Base-by-base conservation (phyloP, 2,113 vertebrate genomes). In the Manacus vitellinus region DNA sequence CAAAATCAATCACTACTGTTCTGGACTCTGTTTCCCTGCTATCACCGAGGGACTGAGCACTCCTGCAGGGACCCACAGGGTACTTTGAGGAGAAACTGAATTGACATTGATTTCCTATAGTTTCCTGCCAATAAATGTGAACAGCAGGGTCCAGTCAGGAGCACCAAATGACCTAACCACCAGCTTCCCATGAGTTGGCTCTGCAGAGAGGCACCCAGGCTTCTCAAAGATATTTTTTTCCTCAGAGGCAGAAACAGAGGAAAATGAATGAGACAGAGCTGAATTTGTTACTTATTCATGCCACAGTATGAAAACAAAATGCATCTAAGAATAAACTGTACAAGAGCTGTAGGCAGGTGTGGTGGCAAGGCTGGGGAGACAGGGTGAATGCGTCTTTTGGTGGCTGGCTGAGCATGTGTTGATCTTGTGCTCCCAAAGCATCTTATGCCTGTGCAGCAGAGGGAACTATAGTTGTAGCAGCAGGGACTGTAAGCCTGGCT, bases 271-370 rank as follows among this genome's bases (percentile, higher is more conserved):
- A 47, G 47, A 70, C 28, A 37, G 37, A 76, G 67, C 24, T 70
- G 62, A 65, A 65, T 92, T 84, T 91, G 59, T 92, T 96, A 35
- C 16, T 88, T 66, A 18, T 61, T 95, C 75, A n/a, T 80, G 39
- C 46, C 62, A 49, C 75, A 89, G 58, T 43, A 58, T 43, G 23
- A 70, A 76, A 76, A 41, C 63, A 92, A 83, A 91, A 85, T 62
- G 12, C 47, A 51, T 77, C 51, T 52, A 80, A 41, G 55, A 93
- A 80, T 73, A 55, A 90, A 59, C 39, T 41, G 21, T 58, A 46
- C 27, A 37, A 66, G 51, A 95, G 30, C n/a, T 80, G 68, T 44
- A 65, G 51, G 65, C 55, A 85, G 68, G 51, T 83, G 58, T 14
- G 30, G 41, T 82, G 66, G 43, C n/a, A 61, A 74, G 66, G 47